Conservation (phyloP, 2,888 invertebrate species). For the Perizoma flavofasciatum region DNA sequence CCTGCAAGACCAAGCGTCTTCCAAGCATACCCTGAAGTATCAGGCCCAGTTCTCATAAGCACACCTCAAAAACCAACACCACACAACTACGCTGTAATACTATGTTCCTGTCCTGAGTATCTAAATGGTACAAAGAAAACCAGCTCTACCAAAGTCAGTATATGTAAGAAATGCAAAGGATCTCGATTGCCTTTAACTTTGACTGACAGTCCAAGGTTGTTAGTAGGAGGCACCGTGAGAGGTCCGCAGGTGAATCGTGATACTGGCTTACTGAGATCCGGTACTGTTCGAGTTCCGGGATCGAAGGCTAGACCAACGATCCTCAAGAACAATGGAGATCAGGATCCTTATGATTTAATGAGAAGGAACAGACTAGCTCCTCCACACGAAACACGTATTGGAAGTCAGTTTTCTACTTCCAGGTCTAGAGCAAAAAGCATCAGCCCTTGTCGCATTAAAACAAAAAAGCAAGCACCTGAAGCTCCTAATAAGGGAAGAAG, state of each 20-base stretch:
- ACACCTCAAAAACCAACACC: slow-evolving; percentile 83
- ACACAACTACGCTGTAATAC: slow-evolving; percentile 87
- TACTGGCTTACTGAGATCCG: slow-evolving; percentile 80
- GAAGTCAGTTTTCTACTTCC: slow-evolving; percentile 78
- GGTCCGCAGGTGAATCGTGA: slow-evolving; percentile 77
- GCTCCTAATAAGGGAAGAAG: slow-evolving; percentile 70
- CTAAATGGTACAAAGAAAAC: slow-evolving; percentile 89
- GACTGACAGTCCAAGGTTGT: slow-evolving; percentile 82
- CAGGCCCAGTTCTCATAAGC: slow-evolving; percentile 78
- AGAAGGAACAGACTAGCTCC: slow-evolving; percentile 89
- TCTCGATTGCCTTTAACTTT: slow-evolving; percentile 88
- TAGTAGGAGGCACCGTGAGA: slow-evolving; percentile 86
- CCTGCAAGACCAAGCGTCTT: slow-evolving; percentile 77
- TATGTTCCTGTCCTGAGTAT: slow-evolving; percentile 93
- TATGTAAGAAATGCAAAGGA: slow-evolving; percentile 93
- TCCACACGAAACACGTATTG: slow-evolving; percentile 83
- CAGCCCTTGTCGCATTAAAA: slow-evolving; percentile 83
- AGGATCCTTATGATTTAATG: slow-evolving; percentile 93
- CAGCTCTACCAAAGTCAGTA: slow-evolving; percentile 88
- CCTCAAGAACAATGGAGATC: slow-evolving; percentile 82
- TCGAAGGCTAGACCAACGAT: slow-evolving; percentile 86
- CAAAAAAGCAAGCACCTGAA: slow-evolving; percentile 77
- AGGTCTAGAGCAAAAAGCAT: slow-evolving; percentile 82
- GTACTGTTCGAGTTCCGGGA: slow-evolving; percentile 86
- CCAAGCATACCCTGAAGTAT: slow-evolving; percentile 74